Conservation (phyloP, 2,113 vertebrate genomes). For the Apodemus sylvaticus region DNA sequence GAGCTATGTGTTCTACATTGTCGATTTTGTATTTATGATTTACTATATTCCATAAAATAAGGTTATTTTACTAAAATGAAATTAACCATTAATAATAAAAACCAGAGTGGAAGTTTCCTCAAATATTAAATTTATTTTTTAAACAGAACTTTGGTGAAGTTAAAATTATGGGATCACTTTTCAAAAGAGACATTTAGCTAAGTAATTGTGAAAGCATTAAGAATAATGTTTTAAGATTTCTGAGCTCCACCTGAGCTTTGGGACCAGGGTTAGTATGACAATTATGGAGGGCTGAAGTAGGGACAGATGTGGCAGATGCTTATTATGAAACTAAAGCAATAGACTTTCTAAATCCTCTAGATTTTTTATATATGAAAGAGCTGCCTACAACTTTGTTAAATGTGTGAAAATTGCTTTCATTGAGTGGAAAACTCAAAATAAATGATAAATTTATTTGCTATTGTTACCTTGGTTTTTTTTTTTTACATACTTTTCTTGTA, state of each 20-base stretch:
- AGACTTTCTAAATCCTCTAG: constrained; percentile 24
- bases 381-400: background rate
- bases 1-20: background rate
- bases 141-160: background rate
- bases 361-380: background rate
- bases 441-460: constrained; percentile 18
- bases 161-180: constrained; percentile 17
- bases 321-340: constrained; percentile 12
- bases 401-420: constrained; percentile 21
- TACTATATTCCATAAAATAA: constrained; percentile 9
- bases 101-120: background rate
- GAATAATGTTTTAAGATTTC: constrained; percentile 19
- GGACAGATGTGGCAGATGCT: background rate
- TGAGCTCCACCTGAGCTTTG: background rate
- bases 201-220: constrained; percentile 26
- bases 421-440: constrained; percentile 12
- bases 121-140: background rate
- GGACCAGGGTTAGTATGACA: background rate
- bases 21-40: constrained; percentile 4
- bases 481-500: background rate
- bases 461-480: background rate
- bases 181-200: background rate
- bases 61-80: constrained; percentile 38
- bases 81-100: background rate
- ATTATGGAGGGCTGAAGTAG: background rate